Percentiles rank a stretch among this genome's conserved stretches.
These are phyloP conservation scores for Stercorarius parasiticus DNA, from an alignment of 2,113 vertebrate genomes.

Conservation along the genomic window DNA sequence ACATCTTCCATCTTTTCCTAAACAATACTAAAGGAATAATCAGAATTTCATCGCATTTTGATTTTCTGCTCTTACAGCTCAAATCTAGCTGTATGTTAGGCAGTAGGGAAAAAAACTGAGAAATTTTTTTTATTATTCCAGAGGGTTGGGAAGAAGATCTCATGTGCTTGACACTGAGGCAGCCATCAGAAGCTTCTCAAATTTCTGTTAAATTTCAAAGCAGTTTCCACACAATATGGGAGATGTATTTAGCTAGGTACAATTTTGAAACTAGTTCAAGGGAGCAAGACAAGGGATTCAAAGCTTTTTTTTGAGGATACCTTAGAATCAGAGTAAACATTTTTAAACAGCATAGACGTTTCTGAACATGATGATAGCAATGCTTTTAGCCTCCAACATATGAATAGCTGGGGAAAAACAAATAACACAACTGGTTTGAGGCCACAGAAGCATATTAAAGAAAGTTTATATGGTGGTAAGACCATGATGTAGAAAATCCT, in stretches of 20 bases:
- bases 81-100: not conserved
- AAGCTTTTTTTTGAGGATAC: not conserved
- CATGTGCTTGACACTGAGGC: not conserved
- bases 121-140: not conserved
- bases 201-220: conserved; percentile 10
- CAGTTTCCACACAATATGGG: not conserved
- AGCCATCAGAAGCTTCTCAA: not conserved
- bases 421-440: not conserved
- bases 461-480: not conserved
- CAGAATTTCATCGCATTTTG: not conserved
- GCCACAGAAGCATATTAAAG: not conserved
- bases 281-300: not conserved
- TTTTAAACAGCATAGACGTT: not conserved
- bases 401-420: not conserved
- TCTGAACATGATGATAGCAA: not conserved
- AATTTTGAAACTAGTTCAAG: not conserved
- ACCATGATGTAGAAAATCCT: not conserved
- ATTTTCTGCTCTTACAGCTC: not conserved
- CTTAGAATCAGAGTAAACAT: not conserved
- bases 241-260: not conserved
- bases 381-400: not conserved
- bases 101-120: not conserved
- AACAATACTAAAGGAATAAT: not conserved
- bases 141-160: not conserved
- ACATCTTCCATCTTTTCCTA: not conserved